phyloP scores from a whole-genome alignment of 2,113 vertebrate species.

The Ameiurus melas region DNA sequence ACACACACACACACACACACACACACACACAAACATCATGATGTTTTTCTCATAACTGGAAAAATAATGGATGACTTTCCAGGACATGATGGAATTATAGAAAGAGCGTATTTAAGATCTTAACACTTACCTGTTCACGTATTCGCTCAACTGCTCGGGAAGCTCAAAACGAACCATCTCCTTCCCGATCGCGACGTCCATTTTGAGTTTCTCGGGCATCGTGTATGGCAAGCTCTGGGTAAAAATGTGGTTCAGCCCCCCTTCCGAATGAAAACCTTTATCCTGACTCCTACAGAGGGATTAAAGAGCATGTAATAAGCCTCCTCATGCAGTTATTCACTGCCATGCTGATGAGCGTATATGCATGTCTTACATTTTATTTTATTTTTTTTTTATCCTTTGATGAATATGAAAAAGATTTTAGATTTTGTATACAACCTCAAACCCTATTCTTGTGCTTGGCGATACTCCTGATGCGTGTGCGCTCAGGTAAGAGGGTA shows the following conservation, averaged over 20 bases:
- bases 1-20: too few relatives aligned
- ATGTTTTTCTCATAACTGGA: neutral
- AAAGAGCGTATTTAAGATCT: neutral
- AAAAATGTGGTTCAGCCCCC: slow-evolving; percentile 86
- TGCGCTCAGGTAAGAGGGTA: neutral
- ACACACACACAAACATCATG: too few relatives aligned
- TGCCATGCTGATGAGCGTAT: neutral
- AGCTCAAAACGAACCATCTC: slow-evolving; percentile 72
- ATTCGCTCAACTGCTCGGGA: slow-evolving; percentile 80
- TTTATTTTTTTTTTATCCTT: neutral
- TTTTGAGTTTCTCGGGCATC: slow-evolving; percentile 56
- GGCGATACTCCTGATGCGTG: neutral
- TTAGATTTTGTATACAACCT: neutral
- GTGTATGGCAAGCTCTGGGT: slow-evolving; percentile 73
- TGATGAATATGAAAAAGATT: neutral
- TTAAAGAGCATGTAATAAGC: neutral
- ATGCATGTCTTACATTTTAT: neutral
- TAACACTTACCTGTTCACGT: slow-evolving; percentile 78
- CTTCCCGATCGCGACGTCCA: slow-evolving; percentile 68
- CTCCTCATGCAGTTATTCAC: neutral
- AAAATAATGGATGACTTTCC: neutral
- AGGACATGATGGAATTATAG: neutral
- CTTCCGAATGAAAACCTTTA: slow-evolving; percentile 85
- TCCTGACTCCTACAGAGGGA: slow-evolving; percentile 84
- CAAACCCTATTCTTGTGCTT: neutral